A percentile compares a stretch with the other conserved stretches of the same genome.
phyloP scores from a whole-genome alignment of 2,113 vertebrate species.

The Trachemys scripta region DNA sequence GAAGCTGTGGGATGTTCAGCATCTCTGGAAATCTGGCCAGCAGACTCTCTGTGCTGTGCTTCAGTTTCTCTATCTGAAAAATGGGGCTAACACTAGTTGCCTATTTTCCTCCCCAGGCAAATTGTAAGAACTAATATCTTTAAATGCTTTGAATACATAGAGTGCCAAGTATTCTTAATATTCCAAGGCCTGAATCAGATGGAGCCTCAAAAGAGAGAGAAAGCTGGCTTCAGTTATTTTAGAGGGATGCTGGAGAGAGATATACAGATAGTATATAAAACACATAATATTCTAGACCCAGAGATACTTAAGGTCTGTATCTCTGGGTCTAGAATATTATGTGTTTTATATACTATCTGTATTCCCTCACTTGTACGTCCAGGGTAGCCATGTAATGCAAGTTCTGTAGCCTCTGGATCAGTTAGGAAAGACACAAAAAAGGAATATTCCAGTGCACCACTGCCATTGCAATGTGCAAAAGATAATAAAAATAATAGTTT shows the following conservation, averaged over 20 bases:
- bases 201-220: neutral
- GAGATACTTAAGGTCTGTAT: neutral
- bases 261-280: too few relatives aligned
- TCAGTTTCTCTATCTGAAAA: neutral
- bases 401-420: neutral
- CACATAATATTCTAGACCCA: too few relatives aligned
- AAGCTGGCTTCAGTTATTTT: neutral
- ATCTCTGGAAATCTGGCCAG: neutral
- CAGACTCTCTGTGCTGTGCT: neutral
- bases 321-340: neutral
- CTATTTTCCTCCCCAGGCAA: neutral
- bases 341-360: neutral
- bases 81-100: neutral
- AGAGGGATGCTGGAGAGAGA: neutral
- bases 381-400: neutral
- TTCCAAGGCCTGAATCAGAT: neutral
- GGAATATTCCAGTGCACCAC: neutral
- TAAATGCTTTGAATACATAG: neutral
- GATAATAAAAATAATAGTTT: neutral
- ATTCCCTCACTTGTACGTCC: neutral
- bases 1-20: neutral
- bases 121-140: neutral
- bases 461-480: neutral
- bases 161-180: neutral
- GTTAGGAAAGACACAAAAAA: neutral